These are phyloP conservation scores for Halichoerus grypus DNA, from an alignment of 2,113 vertebrate species.

Conservation along the genomic window DNA sequence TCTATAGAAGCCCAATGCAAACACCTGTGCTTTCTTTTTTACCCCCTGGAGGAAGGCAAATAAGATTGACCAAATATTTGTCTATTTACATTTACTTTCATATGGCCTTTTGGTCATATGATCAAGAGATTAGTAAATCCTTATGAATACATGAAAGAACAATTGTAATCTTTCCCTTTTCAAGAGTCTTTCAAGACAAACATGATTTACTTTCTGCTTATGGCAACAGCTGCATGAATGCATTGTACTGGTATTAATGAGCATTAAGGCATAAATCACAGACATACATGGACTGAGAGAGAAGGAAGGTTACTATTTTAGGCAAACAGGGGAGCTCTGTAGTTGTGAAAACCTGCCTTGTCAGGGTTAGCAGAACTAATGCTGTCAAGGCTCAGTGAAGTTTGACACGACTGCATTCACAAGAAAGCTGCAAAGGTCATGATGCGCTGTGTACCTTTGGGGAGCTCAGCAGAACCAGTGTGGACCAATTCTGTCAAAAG, in stretches of 20 bases:
- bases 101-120: neutral
- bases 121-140: neutral
- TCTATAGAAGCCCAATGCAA: neutral
- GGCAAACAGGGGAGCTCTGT: neutral
- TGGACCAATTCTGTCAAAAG: constrained; percentile 67
- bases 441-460: neutral
- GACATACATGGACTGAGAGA: neutral
- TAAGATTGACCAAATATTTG: neutral
- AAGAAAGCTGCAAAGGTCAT: constrained; percentile 36
- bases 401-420: neutral
- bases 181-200: neutral
- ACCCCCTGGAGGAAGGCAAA: neutral
- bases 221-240: neutral
- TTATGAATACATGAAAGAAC: neutral
- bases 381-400: constrained; percentile 25
- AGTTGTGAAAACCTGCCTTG: neutral
- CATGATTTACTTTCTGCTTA: neutral
- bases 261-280: neutral
- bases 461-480: neutral
- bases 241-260: neutral
- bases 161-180: neutral
- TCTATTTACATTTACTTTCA: neutral
- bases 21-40: neutral
- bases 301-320: constrained; percentile 20
- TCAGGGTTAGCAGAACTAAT: constrained; percentile 30